Evolutionary conservation across 37 sponge, comb jelly and placozoan species (phyloP), one percentile per base, ranked within the genome.

Genomic region (Halisarca cf. caerulea): DNA sequence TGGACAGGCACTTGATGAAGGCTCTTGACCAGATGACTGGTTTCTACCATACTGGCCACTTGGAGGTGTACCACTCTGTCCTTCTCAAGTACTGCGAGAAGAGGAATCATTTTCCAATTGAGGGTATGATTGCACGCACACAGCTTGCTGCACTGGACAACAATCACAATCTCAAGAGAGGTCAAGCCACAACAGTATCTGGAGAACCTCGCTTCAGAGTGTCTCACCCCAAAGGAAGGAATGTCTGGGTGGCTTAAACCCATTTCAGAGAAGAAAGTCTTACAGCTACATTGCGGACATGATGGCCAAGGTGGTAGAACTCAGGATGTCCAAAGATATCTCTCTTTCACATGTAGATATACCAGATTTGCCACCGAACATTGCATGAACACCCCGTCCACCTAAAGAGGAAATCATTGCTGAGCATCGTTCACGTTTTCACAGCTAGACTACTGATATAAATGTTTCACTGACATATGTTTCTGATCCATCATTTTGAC

Each of bases 31-130:
- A 20, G n/a, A 5, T 74, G 14, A 74, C 77, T 39, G 77, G 23
- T 11, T 74, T 74, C 18, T 35, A 23, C 25, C 77, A 74, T 24
- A 74, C 77, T 74, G 45, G 44, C 18, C 7, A 18, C 8, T 42
- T 74, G 9, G 78, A 75, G 24, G 9, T 35, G n/a, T 42, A 75
- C 78, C 78, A 75, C 42, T 75, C 78, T n/a, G 8, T 75, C 18
- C 18, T 42, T 15, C 38, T 35, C 7, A 75, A 75, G 42, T 75
- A 75, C 78, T 75, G 78, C 24, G 41, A 36, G 15, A 75, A 75
- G 25, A 75, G 78, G 42, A 15, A 43, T 36, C 78, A 75, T 24
- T 75, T 75, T n/a, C 9, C 41, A 9, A 35, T 35, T 24, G 8
- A 75, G 18, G 78, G 78, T 9, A 75, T 75, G 47, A 35, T 75